Evolutionary conservation across 2,888 invertebrate genomes (phyloP).

Genomic region (Synanthedon formicaeformis): DNA sequence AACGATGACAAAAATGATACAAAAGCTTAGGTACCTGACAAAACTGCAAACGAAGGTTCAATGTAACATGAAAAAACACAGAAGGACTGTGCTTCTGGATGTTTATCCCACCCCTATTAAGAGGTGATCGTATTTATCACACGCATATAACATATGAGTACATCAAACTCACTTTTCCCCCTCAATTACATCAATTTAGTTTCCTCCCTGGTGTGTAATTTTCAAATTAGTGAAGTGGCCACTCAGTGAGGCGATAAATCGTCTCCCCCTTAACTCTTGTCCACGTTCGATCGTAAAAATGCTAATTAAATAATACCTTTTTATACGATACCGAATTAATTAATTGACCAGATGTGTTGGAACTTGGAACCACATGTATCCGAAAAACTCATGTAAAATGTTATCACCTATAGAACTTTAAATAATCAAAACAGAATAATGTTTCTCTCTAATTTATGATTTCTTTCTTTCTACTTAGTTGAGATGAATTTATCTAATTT

Average conservation of each 20-base stretch:
- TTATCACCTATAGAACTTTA: no score
- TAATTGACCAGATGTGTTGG: background rate
- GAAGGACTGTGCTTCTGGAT: background rate
- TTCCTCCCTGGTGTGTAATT: slow-evolving; percentile 8
- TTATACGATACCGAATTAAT: background rate
- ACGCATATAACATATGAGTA: slow-evolving; percentile 5
- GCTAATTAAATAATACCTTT: slow-evolving; percentile 5
- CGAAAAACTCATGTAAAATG: no score
- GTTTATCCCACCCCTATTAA: background rate
- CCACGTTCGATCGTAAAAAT: slow-evolving; percentile 4
- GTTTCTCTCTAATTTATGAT: no score
- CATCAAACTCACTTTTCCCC: slow-evolving; percentile 21
- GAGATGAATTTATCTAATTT: no score
- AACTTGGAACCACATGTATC: background rate
- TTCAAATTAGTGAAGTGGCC: slow-evolving; percentile 9
- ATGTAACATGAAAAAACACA: no score
- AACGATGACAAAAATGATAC: no score
- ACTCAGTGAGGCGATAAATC: slow-evolving; percentile 7
- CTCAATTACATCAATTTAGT: slow-evolving; percentile 15
- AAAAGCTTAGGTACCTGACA: no score
- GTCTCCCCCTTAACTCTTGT: slow-evolving; percentile 2
- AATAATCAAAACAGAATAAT: no score
- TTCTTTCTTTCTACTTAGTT: no score
- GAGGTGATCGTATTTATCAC: background rate
- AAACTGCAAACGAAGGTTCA: no score